Evolutionary conservation across 53 echinoderm and acorn worm species (phyloP).

Genomic region (Astropecten irregularis): DNA sequence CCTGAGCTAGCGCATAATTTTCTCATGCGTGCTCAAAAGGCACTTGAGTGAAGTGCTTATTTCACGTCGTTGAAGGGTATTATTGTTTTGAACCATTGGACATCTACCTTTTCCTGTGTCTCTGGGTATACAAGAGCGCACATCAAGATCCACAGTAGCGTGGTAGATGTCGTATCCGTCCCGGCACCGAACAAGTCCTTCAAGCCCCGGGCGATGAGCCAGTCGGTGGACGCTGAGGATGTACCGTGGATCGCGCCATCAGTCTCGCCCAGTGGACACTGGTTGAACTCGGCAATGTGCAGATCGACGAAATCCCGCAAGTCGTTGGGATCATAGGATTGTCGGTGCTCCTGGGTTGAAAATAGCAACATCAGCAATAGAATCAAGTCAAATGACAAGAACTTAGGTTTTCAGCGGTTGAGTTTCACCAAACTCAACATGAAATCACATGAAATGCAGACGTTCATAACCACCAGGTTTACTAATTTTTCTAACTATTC

Average conservation of each 20-base stretch:
- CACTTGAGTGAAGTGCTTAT: too few species aligned
- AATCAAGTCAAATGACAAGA: too few species aligned
- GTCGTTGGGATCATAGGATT: slow-evolving; percentile 8
- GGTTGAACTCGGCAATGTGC: slow-evolving; percentile 3
- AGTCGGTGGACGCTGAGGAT: not conserved
- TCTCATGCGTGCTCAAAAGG: too few species aligned
- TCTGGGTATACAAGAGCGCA: slow-evolving; percentile 6
- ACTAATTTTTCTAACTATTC: too few species aligned
- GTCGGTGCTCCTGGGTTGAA: not conserved
- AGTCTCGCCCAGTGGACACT: not conserved
- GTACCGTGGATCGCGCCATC: not conserved
- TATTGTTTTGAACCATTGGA: too few species aligned
- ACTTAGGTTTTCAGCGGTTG: too few species aligned
- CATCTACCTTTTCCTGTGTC: slow-evolving; percentile 40
- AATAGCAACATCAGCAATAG: too few species aligned
- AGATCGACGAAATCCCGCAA: slow-evolving; percentile 15
- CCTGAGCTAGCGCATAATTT: too few species aligned
- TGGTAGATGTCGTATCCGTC: slow-evolving; percentile 43
- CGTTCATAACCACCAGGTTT: too few species aligned
- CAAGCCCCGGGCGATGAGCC: not conserved
- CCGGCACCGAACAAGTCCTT: slow-evolving; percentile 42
- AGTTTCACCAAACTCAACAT: too few species aligned
- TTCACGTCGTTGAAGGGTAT: too few species aligned
- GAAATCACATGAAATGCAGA: too few species aligned
- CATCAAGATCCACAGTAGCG: slow-evolving; percentile 23